Evolutionary conservation across 2,797 vertebrate genomes (phyloP).

Genomic region (Neoniphon sammara): DNA sequence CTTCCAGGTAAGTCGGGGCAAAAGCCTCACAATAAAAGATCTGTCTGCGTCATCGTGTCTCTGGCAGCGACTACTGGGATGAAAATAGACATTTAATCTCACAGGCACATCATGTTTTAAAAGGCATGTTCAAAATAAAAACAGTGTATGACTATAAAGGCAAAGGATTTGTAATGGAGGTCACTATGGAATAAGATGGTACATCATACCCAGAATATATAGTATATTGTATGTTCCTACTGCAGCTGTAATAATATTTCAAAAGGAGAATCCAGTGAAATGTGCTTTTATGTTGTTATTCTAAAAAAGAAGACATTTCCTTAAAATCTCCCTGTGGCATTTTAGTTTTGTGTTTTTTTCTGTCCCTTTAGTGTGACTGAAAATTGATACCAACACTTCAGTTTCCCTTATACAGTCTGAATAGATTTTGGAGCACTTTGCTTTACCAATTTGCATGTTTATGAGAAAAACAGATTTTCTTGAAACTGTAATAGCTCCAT

Average conservation of each 20-base stretch:
- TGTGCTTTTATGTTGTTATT: neutral
- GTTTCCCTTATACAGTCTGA: no score
- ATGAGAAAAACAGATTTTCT: no score
- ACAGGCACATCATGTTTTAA: constrained; percentile 24
- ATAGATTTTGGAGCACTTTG: no score
- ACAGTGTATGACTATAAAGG: neutral
- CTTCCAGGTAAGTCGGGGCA: neutral
- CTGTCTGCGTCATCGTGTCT: constrained; percentile 7
- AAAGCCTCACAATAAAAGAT: neutral
- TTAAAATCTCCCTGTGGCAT: neutral
- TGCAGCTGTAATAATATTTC: neutral
- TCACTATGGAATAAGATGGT: constrained; percentile 7
- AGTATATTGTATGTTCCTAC: neutral
- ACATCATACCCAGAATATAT: neutral
- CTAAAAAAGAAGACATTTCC: neutral
- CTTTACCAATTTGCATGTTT: no score
- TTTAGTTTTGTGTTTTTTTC: neutral
- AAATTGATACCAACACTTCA: no score
- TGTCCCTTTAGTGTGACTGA: no score
- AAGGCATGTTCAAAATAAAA: constrained; percentile 12
- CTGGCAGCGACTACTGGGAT: constrained; percentile 27
- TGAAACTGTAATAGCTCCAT: no score
- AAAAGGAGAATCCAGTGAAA: neutral
- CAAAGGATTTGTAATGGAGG: neutral
- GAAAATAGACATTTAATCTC: neutral